Base-by-base conservation (phyloP, 2,797 vertebrate species). In the Chiroxiphia lanceolata region DNA sequence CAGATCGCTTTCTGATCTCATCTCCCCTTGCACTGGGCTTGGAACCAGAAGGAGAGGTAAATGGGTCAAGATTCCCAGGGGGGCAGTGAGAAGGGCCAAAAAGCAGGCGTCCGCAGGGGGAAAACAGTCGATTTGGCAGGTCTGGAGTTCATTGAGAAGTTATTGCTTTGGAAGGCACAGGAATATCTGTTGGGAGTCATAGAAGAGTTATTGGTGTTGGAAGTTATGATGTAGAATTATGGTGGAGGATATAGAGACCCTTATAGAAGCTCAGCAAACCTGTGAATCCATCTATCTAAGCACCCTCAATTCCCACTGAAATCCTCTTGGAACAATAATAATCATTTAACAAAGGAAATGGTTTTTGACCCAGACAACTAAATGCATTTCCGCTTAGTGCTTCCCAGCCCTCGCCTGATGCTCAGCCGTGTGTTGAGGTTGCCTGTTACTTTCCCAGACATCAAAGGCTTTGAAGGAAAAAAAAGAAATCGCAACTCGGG, bases 111-210 rank as follows among this genome's bases (percentile, higher is more conserved):
- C 95, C 88, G 0, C 5, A 0, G 96, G 94, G 95, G 82, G 33
- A 94, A 96, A 96, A 96, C 96, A 96, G 94, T 95, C 83, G 63
- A 96, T 96, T 96, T 97, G 96, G 96, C 96, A 96, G 93, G 85
- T 96, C 96, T 95, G 95, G 95, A 96, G 96, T 96, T 96, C 94
- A 93, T 96, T 95, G 96, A 94, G 95, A 95, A 97, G 95, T 97
- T 97, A 97, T 97, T 96, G 94, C 95, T 97, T 96, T 96, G 95
- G 95, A 97, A 96, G 95, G 96, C 95, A 96, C 89, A 91, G 79
- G 87, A 93, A 91, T 96, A 97, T 96, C 95, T 95, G 93, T 93
- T 96, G 95, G 96, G 95, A 97, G 96, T 93, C 95, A 96, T 94
- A 94, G 95, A 95, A 94, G 95, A 96, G 91, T 97, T 97, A 96